Evolutionary conservation across 2,888 invertebrate species (phyloP), one percentile per base, ranked within the genome.

Genomic region (Aleiodes alternator): DNA sequence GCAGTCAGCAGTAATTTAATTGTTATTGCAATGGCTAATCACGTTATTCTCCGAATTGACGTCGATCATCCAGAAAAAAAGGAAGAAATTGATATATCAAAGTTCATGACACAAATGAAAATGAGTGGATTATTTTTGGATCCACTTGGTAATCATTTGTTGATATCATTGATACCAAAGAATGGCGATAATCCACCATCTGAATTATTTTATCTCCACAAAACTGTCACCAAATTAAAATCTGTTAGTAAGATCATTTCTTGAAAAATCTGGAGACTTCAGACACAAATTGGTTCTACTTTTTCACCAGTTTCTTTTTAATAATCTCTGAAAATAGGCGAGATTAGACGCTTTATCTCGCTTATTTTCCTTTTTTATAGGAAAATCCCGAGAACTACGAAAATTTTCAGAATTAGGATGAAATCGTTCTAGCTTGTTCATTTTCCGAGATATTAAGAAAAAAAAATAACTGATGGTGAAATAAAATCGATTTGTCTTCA

Each of bases 101-200:
- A 94, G 85, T 93, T 92, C 83, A 90, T 91, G 6, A 90, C 92
- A 73, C 92, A 91, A 78, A 91, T 92, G 79, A 93, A 92, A 82
- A 86, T 95, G 34, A 92, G 92, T 2, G 92, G 92, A 72, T 88
- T 97, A 79, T 96, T 95, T 85, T 90, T 98, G 72, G 98, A 98
- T 89, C 96, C 96, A 0, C 93, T 95, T 11, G 98, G 98, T 0
- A 92, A 94, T 84, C 98, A 98, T 89, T 90, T 97, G 7, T 91
- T 98, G 16, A 91, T 98, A 81, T 92, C 94, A 70, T 93, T 97
- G 82, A 90, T 93, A 3, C 92, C 94, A 0, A 93, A 92, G 82
- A 85, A 91, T 43, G 92, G 90, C 72, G 89, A 89, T 66, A 93
- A 92, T 78, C 90, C 91, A 0, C 90, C 91, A 70, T 92, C 96